Conservation (phyloP, 1,140 invertebrate species). For the Pseudomyrmex flavicornis region DNA sequence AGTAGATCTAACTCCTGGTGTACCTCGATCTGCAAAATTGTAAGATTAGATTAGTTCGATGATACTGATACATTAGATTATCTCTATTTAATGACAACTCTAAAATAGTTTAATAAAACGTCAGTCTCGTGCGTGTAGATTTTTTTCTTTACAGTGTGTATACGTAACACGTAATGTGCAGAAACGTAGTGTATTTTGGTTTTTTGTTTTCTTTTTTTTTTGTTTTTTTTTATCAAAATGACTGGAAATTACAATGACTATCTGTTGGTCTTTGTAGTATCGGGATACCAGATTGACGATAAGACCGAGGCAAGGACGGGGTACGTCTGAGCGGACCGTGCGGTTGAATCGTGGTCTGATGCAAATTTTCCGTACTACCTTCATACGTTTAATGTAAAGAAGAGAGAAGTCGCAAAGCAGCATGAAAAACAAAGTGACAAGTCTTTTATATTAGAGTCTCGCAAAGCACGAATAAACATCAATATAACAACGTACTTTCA, state of each 20-base stretch:
- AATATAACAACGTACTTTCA: constrained; percentile 29
- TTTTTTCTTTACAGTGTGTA: constrained; percentile 8
- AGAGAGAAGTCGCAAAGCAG: constrained; percentile 78
- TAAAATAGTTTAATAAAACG: neutral
- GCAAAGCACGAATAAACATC: constrained; percentile 28
- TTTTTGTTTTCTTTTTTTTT: neutral
- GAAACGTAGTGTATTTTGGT: constrained; percentile 20
- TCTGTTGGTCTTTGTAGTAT: constrained; percentile 86
- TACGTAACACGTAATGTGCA: constrained; percentile 27
- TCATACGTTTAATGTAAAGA: constrained; percentile 78
- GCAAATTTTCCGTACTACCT: constrained; percentile 88
- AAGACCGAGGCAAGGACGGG: constrained; percentile 87
- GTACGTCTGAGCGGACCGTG: constrained; percentile 86
- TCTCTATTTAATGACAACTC: neutral
- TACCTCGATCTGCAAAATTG: constrained; percentile 79
- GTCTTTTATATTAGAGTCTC: constrained; percentile 60
- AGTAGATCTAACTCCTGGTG: constrained; percentile 90
- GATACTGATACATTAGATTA: neutral
- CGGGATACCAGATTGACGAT: constrained; percentile 87
- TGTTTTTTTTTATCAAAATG: constrained; percentile 24
- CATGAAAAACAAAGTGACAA: constrained; percentile 81
- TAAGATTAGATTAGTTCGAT: neutral
- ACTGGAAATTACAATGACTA: constrained; percentile 82
- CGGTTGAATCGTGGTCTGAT: constrained; percentile 80
- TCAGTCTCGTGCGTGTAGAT: constrained; percentile 45